Percentiles rank a stretch among this genome's conserved stretches.
Evolutionary conservation across 2,797 vertebrate species (phyloP).

Genomic region (Ceyx erithaca): DNA sequence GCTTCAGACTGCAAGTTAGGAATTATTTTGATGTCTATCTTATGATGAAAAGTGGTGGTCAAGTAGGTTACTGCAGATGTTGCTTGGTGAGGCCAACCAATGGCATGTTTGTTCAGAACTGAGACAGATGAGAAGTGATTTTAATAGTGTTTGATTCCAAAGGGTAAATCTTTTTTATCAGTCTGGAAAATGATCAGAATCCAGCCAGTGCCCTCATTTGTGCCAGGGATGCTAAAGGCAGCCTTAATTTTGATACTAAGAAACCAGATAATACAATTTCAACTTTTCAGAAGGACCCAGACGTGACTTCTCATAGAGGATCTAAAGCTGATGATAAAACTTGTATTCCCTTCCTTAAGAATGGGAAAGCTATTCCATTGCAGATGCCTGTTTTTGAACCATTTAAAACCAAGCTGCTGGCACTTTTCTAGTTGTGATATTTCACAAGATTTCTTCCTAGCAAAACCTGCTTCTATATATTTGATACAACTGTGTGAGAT

Average conservation of each 20-base stretch:
- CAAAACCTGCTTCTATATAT: not conserved
- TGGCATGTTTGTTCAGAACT: constrained; percentile 2
- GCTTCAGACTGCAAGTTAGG: constrained; percentile 27
- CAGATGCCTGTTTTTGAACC: not conserved
- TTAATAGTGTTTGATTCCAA: constrained; percentile 22
- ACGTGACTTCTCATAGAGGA: not conserved
- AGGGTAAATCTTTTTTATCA: constrained; percentile 2
- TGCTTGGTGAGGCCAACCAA: constrained; percentile 18
- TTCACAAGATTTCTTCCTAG: not conserved
- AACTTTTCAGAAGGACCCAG: not conserved
- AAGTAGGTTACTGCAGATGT: constrained; percentile 10
- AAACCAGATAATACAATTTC: not conserved
- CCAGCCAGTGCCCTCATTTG: not conserved
- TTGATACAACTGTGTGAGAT: constrained; percentile 37
- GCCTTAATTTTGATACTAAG: not conserved
- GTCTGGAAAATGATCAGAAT: constrained; percentile 2
- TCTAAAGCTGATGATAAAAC: not conserved
- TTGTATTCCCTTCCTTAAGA: not conserved
- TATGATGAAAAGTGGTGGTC: constrained; percentile 42
- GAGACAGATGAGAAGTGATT: constrained; percentile 11
- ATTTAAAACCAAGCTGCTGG: not conserved
- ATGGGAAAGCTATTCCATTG: not conserved
- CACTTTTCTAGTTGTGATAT: not conserved
- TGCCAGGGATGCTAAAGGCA: not conserved
- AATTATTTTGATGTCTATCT: constrained; percentile 45